Evolutionary conservation across 2,888 invertebrate genomes (phyloP).

Genomic region (Drosophila yooni): DNA sequence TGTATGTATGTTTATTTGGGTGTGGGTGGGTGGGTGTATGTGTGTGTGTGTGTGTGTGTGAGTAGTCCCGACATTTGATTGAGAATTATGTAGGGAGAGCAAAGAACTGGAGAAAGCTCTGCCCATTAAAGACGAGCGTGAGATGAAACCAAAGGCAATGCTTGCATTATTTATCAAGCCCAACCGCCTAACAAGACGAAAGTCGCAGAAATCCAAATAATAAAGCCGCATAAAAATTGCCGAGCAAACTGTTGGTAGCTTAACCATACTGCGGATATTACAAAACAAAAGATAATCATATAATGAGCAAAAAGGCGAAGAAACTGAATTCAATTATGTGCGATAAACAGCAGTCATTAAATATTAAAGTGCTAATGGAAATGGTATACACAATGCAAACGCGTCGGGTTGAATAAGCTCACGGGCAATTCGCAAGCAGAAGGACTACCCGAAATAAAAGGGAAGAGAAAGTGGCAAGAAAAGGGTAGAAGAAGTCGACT

Average conservation of each 20-base stretch:
- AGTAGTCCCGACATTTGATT: slow-evolving; percentile 56
- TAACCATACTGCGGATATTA: slow-evolving; percentile 64
- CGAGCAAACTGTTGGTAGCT: slow-evolving; percentile 40
- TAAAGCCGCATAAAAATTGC: slow-evolving; percentile 49
- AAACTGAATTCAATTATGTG: slow-evolving; percentile 70
- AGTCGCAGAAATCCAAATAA: slow-evolving; percentile 49
- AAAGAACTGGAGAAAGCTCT: slow-evolving; percentile 1
- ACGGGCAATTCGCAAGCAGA: slow-evolving; percentile 11
- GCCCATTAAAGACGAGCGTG: slow-evolving; percentile 47
- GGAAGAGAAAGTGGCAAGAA: background rate
- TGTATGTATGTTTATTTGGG: slow-evolving; percentile 4
- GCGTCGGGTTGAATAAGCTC: background rate
- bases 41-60: slow-evolving; percentile 15
- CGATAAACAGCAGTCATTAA: slow-evolving; percentile 75
- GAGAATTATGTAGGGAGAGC: slow-evolving; percentile 57
- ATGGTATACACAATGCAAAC: slow-evolving; percentile 42
- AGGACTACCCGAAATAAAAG: background rate
- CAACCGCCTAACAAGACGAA: slow-evolving; percentile 1
- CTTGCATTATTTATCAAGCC: slow-evolving; percentile 68
- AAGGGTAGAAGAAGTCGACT: background rate
- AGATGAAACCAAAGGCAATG: slow-evolving; percentile 39
- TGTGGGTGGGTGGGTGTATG: background rate
- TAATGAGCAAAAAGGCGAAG: slow-evolving; percentile 67
- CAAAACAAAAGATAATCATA: slow-evolving; percentile 75
- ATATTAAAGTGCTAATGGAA: slow-evolving; percentile 74